Evolutionary conservation across 1,140 invertebrate species (phyloP), one percentile per base, ranked within the genome.

Genomic region (Pararge aegeria): DNA sequence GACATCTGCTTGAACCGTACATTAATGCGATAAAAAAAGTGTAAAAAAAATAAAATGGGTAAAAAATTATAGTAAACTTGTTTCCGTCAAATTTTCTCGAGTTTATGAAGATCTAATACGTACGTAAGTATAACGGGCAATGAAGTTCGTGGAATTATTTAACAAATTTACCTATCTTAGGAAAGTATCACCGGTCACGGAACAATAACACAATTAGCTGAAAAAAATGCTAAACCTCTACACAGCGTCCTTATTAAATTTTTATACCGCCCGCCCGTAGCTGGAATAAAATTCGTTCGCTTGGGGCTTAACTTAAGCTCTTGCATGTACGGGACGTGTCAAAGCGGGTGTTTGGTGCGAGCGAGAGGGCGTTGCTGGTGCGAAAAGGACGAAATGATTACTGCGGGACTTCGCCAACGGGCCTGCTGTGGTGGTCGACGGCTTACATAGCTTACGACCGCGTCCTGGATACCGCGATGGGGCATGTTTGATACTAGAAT

Each of bases 391-490:
- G 61, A 55, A 27, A 21, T 18, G 37, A 34, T 21, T 38, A 58
- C 52, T 58, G 68, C 57, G 65, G 61, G 66, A 50, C 62, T 48
- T 55, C 56, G 63, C 61, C 63, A 65, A 59, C 63, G 64, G 68
- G 63, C 66, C 70, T 71, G 61, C 58, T 55, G 66, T 53, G 63
- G 68, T 70, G 62, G 73, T 67, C 68, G 68, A 69, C 74, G 66
- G 69, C 73, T 73, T 70, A 70, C 68, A 68, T 64, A 70, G 66
- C 70, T 71, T 68, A 67, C 62, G 66, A 60, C 66, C 68, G 66
- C 70, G 69, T 71, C 68, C 73, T 61, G 50, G 63, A 64, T 71
- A 75, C 48, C 37, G 50, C 34, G 64, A 37, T 12, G 16, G 37
- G 61, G 48, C 21, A 5, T 24, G 61, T 60, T 77, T 79, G 69